Evolutionary conservation across 2,797 vertebrate species (phyloP).

Genomic region (Sebastes flavidus): DNA sequence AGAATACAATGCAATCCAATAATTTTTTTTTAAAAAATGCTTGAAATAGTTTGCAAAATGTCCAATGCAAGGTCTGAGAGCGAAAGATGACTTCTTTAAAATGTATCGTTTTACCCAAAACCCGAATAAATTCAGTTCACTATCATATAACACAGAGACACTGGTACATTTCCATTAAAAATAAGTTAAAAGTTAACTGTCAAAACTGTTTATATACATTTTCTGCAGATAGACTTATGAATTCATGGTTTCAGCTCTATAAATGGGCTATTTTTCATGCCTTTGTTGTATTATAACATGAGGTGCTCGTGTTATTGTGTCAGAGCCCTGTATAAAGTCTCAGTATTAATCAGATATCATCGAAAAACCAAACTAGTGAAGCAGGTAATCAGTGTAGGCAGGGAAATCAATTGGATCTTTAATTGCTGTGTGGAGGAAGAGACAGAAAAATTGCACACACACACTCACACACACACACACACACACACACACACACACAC

Average conservation of each 20-base stretch:
- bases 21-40: too few species aligned
- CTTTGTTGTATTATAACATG: neutral
- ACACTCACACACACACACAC: neutral
- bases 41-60: neutral
- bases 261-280: neutral
- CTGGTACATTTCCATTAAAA: neutral
- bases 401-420: constrained; percentile 74
- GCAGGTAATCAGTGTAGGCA: constrained; percentile 71
- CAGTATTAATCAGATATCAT: constrained; percentile 48
- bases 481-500: neutral
- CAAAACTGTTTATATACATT: neutral
- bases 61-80: neutral
- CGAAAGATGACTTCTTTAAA: neutral
- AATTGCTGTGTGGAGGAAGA: constrained; percentile 65
- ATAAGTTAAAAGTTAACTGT: neutral
- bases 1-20: neutral
- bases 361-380: constrained; percentile 57
- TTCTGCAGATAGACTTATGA: neutral
- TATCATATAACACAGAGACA: neutral
- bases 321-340: neutral
- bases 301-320: neutral
- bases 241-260: neutral
- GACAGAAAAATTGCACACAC: constrained; percentile 31
- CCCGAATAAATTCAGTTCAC: neutral
- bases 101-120: neutral